Conservation (phyloP, 1,140 invertebrate genomes). For the Amyelois transitella region DNA sequence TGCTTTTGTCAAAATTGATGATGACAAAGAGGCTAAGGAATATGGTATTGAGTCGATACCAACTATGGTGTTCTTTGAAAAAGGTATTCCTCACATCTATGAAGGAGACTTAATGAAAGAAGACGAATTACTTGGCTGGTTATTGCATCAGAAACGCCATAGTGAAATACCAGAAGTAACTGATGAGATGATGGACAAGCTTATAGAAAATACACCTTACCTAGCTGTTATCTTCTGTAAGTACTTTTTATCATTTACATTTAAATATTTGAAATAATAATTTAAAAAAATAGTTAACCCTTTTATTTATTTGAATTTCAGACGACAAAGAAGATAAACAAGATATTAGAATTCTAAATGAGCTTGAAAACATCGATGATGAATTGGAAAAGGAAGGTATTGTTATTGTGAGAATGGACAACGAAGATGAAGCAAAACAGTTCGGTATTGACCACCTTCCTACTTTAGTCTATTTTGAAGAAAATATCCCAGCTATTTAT, state of each 20-base stretch:
- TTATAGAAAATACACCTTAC: slow-evolving; percentile 87
- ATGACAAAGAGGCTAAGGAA: slow-evolving; percentile 90
- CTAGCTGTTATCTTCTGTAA: slow-evolving; percentile 92
- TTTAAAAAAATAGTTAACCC: neutral
- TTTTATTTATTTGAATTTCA: slow-evolving; percentile 44
- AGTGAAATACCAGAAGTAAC: slow-evolving; percentile 95
- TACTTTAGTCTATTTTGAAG: slow-evolving; percentile 92
- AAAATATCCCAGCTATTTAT: slow-evolving; percentile 92
- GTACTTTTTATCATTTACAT: slow-evolving; percentile 38
- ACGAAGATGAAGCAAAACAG: slow-evolving; percentile 90
- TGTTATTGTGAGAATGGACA: slow-evolving; percentile 91
- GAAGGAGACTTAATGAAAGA: slow-evolving; percentile 94
- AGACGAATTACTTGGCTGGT: slow-evolving; percentile 91
- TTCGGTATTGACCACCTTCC: slow-evolving; percentile 93
- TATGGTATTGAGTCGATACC: slow-evolving; percentile 90
- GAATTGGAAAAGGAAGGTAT: slow-evolving; percentile 93
- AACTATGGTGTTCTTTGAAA: slow-evolving; percentile 90
- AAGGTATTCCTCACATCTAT: slow-evolving; percentile 90
- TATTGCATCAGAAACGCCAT: slow-evolving; percentile 91
- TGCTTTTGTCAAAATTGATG: slow-evolving; percentile 94
- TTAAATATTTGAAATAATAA: neutral
- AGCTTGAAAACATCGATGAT: slow-evolving; percentile 94
- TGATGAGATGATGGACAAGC: slow-evolving; percentile 94
- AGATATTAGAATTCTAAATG: slow-evolving; percentile 90
- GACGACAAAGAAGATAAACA: slow-evolving; percentile 94